Evolutionary conservation across 1,140 invertebrate genomes (phyloP).

Genomic region (Oncopeltus fasciatus): DNA sequence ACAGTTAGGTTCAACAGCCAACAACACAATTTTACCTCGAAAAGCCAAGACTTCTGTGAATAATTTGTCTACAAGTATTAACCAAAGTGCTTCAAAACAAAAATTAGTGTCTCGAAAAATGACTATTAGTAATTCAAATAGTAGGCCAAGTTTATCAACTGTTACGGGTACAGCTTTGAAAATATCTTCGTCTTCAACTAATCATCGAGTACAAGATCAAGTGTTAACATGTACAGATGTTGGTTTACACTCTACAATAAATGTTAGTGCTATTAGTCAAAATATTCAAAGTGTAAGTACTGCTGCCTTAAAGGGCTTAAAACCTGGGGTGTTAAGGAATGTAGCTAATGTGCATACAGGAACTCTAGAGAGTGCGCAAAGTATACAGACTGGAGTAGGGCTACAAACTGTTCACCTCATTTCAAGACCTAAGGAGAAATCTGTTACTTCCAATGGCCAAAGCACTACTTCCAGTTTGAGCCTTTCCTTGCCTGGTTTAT

Average conservation of each 20-base stretch:
- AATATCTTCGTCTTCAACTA: background rate
- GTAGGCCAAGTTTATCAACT: background rate
- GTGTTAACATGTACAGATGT: background rate
- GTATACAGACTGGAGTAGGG: slow-evolving; percentile 8
- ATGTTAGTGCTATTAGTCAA: background rate
- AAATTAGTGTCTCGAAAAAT: slow-evolving; percentile 20
- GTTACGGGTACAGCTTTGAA: background rate
- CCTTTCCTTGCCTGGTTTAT: slow-evolving; percentile 36
- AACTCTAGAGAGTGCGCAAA: slow-evolving; percentile 12
- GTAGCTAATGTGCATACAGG: slow-evolving; percentile 12
- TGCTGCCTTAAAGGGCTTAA: background rate
- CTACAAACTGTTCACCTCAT: background rate
- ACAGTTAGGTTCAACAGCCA: slow-evolving; percentile 1
- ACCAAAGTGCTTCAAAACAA: slow-evolving; percentile 12
- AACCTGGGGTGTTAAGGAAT: background rate
- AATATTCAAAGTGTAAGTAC: background rate
- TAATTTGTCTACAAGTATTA: slow-evolving; percentile 27
- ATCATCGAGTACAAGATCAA: background rate
- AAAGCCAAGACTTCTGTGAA: slow-evolving; percentile 50
- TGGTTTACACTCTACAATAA: slow-evolving; percentile 3
- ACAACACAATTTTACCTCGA: slow-evolving; percentile 55
- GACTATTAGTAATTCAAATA: slow-evolving; percentile 17
- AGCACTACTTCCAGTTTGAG: slow-evolving; percentile 29
- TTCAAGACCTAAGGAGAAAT: background rate
- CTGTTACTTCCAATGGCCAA: background rate